Percentiles rank a stretch among this genome's conserved stretches.
phyloP scores from a whole-genome alignment of 2,113 vertebrate species.

The Upupa epops region DNA sequence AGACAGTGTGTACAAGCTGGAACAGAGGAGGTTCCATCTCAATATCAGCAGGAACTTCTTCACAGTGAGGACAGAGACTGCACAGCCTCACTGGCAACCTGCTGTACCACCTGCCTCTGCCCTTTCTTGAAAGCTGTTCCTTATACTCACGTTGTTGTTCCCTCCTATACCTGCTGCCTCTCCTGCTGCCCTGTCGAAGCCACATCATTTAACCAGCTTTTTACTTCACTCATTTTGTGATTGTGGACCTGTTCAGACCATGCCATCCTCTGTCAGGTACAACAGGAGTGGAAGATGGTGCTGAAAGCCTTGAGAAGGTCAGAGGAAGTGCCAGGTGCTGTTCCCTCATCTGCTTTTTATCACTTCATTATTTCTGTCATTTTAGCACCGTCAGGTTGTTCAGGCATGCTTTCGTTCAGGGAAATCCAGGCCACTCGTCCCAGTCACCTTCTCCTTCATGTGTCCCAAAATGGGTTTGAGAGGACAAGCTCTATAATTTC shows the following conservation, averaged over 20 bases:
- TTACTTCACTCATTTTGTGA: background rate
- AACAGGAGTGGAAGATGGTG: background rate
- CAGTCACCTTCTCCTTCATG: background rate
- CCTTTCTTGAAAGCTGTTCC: background rate
- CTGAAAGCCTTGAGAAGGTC: slow-evolving; percentile 2
- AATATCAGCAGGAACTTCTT: too few species aligned
- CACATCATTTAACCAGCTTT: background rate
- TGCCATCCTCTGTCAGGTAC: background rate
- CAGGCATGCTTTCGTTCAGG: slow-evolving; percentile 12
- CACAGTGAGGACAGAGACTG: background rate
- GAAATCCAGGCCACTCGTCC: background rate
- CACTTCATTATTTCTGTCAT: background rate
- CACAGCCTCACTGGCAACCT: background rate
- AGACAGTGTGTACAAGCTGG: too few species aligned
- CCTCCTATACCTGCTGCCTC: background rate
- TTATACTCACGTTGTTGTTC: background rate
- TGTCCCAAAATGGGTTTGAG: background rate
- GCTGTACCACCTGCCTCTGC: background rate
- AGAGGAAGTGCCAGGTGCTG: background rate
- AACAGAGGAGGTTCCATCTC: too few species aligned
- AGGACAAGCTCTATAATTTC: slow-evolving; percentile 5
- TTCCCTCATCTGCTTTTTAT: background rate
- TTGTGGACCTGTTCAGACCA: background rate
- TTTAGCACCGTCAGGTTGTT: background rate
- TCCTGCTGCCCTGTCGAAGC: background rate